Base-by-base conservation (phyloP, 2,797 vertebrate species). In the Pseudocheirus occidentalis region DNA sequence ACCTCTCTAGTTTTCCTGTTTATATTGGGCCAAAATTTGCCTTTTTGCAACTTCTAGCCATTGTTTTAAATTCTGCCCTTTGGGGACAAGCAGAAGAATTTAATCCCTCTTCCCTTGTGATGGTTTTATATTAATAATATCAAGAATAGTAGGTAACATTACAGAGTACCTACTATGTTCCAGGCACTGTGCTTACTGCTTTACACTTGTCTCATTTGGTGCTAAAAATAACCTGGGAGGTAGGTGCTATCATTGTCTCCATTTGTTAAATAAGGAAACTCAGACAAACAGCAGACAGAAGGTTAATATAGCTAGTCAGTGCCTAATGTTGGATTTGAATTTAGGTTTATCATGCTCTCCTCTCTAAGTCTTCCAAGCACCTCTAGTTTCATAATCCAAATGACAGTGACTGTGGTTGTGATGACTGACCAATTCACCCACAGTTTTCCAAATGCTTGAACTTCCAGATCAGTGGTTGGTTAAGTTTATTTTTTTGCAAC, bases 361-460 rank as follows among this genome's bases (percentile, higher is more conserved):
- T 50, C 73, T 16, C 18, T 40, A 40, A 27, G 40, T 46, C 90
- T 54, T 87, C 97, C 97, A 98, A 92, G 96, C 95, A 93, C 91
- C 46, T 96, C 96, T 93, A 94, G 94, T 97, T 98, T 93, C 95
- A 93, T 95, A 96, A 97, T 95, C 94, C 94, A 97, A 97, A 96
- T 95, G 96, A 96, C 73, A 94, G n/a, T 96, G 96, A 98, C 95
- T 97, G 98, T 97, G 98, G 98, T 98, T 98, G 91, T 92, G 89
- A 14, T 98, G 98, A 97, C 98, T 98, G 98, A 98, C 97, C 98
- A 97, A 97, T 97, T 92, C 53, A 94, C 1, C 55, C 81, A 28
- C 50, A 95, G 93, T 98, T 97, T 97, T 93, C 96, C 94, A 92
- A 97, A 97, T 94, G 93, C 96, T 97, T 95, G 98, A 98, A 95